A percentile compares a stretch with the other conserved stretches of the same genome.
phyloP scores from a whole-genome alignment of 2,797 vertebrate genomes.

The Balearica regulorum region DNA sequence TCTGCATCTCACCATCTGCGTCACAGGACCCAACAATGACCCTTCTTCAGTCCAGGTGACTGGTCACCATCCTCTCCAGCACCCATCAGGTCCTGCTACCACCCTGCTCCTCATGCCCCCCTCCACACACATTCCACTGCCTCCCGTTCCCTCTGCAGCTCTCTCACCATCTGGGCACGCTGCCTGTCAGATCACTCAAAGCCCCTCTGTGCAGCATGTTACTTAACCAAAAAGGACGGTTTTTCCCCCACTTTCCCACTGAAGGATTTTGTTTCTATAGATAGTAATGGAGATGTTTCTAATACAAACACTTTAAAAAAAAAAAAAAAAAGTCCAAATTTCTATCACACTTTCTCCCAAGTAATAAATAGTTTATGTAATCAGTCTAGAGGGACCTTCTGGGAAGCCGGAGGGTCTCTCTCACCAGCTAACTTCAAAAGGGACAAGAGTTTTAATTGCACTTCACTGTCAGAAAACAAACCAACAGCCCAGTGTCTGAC shows the following conservation, averaged over 20 bases:
- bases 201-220: neutral
- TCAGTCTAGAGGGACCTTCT: neutral
- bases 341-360: neutral
- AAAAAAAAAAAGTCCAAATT: neutral
- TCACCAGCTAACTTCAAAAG: slow-evolving; percentile 20
- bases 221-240: neutral
- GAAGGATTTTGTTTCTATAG: neutral
- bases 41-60: neutral
- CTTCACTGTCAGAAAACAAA: slow-evolving; percentile 31
- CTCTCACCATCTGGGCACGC: neutral
- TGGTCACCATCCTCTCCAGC: neutral
- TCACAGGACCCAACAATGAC: neutral
- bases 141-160: neutral
- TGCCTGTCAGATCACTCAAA: neutral
- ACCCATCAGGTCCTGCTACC: neutral
- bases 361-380: neutral
- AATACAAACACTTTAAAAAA: neutral
- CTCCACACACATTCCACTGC: neutral
- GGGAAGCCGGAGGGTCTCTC: neutral
- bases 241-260: neutral
- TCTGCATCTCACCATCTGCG: slow-evolving; percentile 10
- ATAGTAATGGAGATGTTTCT: neutral
- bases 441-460: neutral
- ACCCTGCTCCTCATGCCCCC: neutral
- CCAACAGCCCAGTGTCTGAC: neutral